A percentile compares a stretch with the other conserved stretches of the same genome.
These are phyloP conservation scores for Holothuria leucospilota DNA, from an alignment of 53 echinoderm and acorn worm species.

Conservation along the genomic window DNA sequence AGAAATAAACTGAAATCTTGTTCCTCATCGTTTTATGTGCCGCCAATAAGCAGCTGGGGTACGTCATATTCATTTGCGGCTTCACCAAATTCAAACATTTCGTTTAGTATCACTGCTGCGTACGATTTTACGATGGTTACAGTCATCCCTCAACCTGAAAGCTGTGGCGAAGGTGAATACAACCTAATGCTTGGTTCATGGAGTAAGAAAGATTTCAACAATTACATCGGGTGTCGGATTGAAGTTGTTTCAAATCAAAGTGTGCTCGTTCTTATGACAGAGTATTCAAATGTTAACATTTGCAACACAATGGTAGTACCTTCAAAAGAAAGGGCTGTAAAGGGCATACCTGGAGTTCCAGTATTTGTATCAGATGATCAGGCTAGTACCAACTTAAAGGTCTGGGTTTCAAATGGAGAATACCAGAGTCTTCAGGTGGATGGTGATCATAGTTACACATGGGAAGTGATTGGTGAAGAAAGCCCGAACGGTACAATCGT, in stretches of 20 bases:
- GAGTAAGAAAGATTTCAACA: slow-evolving; percentile 6
- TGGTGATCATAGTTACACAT: background rate
- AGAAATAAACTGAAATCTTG: too few species aligned
- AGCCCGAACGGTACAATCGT: background rate
- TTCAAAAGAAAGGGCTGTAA: background rate
- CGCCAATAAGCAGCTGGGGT: too few species aligned
- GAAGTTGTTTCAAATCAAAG: background rate
- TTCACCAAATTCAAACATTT: too few species aligned
- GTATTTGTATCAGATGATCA: background rate
- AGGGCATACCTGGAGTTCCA: background rate
- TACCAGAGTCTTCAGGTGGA: slow-evolving; percentile 14
- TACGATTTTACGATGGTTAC: too few species aligned
- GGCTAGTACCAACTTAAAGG: background rate
- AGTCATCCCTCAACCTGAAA: too few species aligned
- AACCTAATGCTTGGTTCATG: background rate
- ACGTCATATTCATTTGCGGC: too few species aligned
- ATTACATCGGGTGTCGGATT: background rate
- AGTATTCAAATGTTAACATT: background rate
- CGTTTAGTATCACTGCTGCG: too few species aligned
- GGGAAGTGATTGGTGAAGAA: background rate
- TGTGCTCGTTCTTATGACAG: background rate
- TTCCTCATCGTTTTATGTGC: too few species aligned
- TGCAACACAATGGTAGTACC: slow-evolving; percentile 14
- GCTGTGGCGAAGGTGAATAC: background rate
- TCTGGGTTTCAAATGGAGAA: slow-evolving; percentile 13